Evolutionary conservation across 2,888 invertebrate species (phyloP).

Genomic region (Lepidocyrtinus sp.): DNA sequence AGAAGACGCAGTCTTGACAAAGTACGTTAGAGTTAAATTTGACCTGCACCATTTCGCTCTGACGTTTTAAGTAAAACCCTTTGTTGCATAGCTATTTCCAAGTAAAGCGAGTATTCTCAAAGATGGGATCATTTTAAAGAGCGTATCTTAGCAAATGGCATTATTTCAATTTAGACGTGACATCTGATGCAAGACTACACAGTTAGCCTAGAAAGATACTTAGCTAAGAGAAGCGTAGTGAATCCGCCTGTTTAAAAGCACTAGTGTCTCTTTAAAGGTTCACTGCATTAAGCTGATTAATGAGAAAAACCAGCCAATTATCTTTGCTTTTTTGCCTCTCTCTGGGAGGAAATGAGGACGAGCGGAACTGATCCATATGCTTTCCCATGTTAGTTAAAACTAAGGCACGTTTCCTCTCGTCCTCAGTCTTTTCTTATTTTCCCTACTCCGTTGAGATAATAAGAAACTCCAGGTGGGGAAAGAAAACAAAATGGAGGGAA

Average conservation of each 20-base stretch:
- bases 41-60: constrained; percentile 21
- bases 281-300: constrained; percentile 43
- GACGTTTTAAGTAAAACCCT: constrained; percentile 35
- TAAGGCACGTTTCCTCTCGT: not conserved
- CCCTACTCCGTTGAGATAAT: not conserved
- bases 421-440: constrained; percentile 4
- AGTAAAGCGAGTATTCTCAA: too few species aligned
- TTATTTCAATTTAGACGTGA: too few species aligned
- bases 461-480: not conserved
- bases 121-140: too few species aligned
- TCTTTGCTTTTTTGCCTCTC: constrained; percentile 38
- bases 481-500: not conserved
- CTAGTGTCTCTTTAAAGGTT: constrained; percentile 35
- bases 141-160: too few species aligned
- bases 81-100: not conserved
- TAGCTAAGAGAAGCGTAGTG: too few species aligned
- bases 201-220: too few species aligned
- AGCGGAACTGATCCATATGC: constrained; percentile 44
- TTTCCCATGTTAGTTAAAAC: not conserved
- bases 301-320: constrained; percentile 41
- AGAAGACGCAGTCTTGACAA: not conserved
- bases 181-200: too few species aligned
- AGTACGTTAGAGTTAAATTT: not conserved
- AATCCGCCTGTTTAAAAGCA: constrained; percentile 9
- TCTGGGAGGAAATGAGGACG: not conserved